Conservation (phyloP, 2,113 vertebrate species). For the Vombatus ursinus region DNA sequence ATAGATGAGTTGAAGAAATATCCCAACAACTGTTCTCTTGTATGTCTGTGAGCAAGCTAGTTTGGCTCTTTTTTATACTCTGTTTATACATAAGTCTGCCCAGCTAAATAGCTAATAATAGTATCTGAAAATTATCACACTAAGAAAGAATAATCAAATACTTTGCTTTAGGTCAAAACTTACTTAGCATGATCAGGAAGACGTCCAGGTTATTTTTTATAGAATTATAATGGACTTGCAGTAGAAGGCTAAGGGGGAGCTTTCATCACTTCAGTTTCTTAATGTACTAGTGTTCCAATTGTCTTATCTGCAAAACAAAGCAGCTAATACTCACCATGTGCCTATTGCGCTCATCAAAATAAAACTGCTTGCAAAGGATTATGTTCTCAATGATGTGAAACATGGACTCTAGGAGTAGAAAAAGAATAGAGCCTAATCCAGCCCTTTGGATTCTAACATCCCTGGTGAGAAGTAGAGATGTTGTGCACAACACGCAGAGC, state of each 20-base stretch:
- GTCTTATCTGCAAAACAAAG: slow-evolving; percentile 54
- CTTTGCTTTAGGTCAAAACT: not conserved
- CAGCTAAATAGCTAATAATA: not conserved
- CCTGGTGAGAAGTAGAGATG: not conserved
- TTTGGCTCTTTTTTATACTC: not conserved
- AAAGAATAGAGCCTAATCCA: not conserved
- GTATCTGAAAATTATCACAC: slow-evolving; percentile 33
- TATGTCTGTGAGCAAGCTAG: slow-evolving; percentile 22
- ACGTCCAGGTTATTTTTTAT: slow-evolving; percentile 42
- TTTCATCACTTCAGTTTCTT: slow-evolving; percentile 16
- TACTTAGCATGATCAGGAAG: slow-evolving; percentile 39
- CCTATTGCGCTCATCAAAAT: not conserved
- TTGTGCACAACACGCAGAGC: slow-evolving; percentile 30
- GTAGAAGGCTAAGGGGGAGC: slow-evolving; percentile 42
- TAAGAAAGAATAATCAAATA: slow-evolving; percentile 33
- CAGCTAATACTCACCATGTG: not conserved
- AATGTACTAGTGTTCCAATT: slow-evolving; percentile 51
- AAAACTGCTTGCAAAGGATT: slow-evolving; percentile 5
- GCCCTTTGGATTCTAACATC: slow-evolving; percentile 2
- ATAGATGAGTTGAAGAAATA: not conserved
- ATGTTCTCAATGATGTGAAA: not conserved
- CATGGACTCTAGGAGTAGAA: not conserved
- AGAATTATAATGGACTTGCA: not conserved
- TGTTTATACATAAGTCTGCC: slow-evolving; percentile 25
- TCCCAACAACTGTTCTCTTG: not conserved